These are phyloP conservation scores for Octopus bimaculoides DNA, from an alignment of 1,140 invertebrate species.

Conservation along the genomic window DNA sequence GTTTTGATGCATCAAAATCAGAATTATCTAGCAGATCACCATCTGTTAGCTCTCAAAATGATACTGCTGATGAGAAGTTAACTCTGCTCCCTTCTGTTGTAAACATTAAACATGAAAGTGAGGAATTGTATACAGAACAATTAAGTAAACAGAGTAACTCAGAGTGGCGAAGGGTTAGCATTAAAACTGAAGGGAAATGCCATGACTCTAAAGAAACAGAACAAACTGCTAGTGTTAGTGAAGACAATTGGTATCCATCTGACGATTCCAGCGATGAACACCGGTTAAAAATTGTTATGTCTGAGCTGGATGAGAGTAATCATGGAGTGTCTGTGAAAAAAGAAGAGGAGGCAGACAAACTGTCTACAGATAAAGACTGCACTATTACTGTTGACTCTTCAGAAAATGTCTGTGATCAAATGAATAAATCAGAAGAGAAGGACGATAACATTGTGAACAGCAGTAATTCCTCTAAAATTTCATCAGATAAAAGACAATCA, in stretches of 20 bases:
- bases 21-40: neutral
- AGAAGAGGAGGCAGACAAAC: neutral
- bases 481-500: neutral
- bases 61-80: neutral
- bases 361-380: conserved; percentile 5
- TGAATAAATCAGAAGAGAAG: neutral
- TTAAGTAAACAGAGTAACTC: neutral
- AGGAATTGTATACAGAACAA: neutral
- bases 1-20: neutral
- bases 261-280: conserved; percentile 10
- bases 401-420: neutral
- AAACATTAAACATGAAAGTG: conserved; percentile 10
- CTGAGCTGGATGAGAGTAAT: neutral
- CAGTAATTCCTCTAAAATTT: neutral
- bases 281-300: conserved; percentile 7
- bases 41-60: conserved; percentile 2
- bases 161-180: neutral
- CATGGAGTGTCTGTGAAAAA: neutral
- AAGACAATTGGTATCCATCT: neutral
- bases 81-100: neutral
- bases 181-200: conserved; percentile 2
- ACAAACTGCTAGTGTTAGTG: neutral
- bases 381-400: neutral
- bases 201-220: neutral
- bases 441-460: neutral